A percentile compares a stretch with the other conserved stretches of the same genome.
Conservation (phyloP, 2,888 invertebrate genomes). For the Flabesymbios commensalis region DNA sequence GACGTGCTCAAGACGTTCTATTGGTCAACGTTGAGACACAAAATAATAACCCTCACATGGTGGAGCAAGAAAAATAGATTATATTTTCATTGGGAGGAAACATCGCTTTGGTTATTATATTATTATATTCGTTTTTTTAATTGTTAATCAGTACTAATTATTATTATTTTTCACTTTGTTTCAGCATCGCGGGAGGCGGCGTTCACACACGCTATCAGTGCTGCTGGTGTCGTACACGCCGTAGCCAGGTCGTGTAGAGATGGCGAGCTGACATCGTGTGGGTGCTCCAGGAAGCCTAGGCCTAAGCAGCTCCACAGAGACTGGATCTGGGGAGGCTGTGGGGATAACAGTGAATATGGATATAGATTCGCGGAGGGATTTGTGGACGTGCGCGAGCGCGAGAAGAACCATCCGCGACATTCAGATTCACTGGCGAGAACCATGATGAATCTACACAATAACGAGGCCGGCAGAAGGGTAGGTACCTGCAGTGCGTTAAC, state of each 20-base stretch:
- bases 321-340: slow-evolving; percentile 99
- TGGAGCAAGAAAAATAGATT: too few species aligned
- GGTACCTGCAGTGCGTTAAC: slow-evolving; percentile 58
- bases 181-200: slow-evolving; percentile 63
- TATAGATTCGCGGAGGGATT: slow-evolving; percentile 89
- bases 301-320: slow-evolving; percentile 84
- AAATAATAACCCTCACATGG: too few species aligned
- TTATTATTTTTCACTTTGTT: too few species aligned
- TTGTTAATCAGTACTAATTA: too few species aligned
- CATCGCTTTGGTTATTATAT: too few species aligned
- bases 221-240: slow-evolving; percentile 78
- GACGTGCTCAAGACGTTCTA: too few species aligned
- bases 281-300: slow-evolving; percentile 81
- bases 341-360: slow-evolving; percentile 89
- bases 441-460: slow-evolving; percentile 96
- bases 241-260: slow-evolving; percentile 89
- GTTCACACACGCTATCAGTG: slow-evolving; percentile 67
- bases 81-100: too few species aligned
- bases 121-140: too few species aligned
- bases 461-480: slow-evolving; percentile 95
- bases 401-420: slow-evolving; percentile 78
- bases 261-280: slow-evolving; percentile 84
- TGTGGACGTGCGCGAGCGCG: slow-evolving; percentile 84
- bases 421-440: slow-evolving; percentile 80
- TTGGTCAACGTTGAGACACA: too few species aligned